Evolutionary conservation across 2,888 invertebrate species (phyloP), one percentile per base, ranked within the genome.

Genomic region (Chrysotoxum bicinctum): DNA sequence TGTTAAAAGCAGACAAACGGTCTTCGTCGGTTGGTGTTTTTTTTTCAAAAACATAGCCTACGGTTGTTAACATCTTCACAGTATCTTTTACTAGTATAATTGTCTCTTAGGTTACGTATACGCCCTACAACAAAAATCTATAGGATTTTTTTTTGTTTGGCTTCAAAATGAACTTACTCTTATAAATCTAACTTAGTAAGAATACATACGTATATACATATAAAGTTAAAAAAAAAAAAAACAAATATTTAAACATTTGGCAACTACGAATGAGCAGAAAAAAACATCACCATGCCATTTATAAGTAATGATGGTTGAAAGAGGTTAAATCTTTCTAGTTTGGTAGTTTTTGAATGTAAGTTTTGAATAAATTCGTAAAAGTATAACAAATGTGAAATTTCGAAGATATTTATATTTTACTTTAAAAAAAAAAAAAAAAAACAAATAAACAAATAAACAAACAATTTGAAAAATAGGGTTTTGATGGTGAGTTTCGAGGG

Each of bases 241-340:
- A 16, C 2, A 62, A 30, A 64, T 1, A 10, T 60, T 60, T 4
- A 48, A 64, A 48, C 30, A 78, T 83, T 83, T 83, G 82, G 82
- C 82, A 83, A 62, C 78, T 78, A 78, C 78, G 73, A 62, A 52
- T 50, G 73, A 72, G 43, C 30, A 45, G 35, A 50, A 66, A 68
- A 58, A 80, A 85, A 76, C 84, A 85, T 85, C 85, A 85, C 64
- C 81, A 85, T 75, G 84, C 79, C 80, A 58, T 75, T 43, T 60
- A 50, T 58, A 30, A 66, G 56, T 64, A 64, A 60, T 64, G 35
- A 66, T 35, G 35, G 50, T 50, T 50, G 32, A 19, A 66, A n/a
- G 21, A 32, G n/a, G 30, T 66, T 66, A 2, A 50, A 16, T 50
- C 23, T 50, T 50, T 40, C 32, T 32, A 64, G 45, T 64, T 32